A percentile compares a stretch with the other conserved stretches of the same genome.
These are phyloP conservation scores for Corvus hawaiiensis DNA, from an alignment of 2,113 vertebrate species.

Conservation along the genomic window DNA sequence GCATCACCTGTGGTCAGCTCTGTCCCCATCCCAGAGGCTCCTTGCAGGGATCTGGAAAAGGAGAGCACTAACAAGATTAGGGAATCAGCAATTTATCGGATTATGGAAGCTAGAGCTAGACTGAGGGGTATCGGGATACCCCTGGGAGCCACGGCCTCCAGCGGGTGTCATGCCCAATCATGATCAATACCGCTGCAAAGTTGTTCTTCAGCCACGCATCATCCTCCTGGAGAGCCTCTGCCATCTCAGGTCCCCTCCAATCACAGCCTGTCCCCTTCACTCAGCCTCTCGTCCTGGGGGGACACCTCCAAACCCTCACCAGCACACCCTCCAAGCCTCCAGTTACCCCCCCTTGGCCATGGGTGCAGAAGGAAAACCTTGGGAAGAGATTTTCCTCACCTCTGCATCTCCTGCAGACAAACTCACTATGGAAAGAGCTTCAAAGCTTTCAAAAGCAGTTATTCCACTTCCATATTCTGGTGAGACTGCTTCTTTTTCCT, in stretches of 20 bases:
- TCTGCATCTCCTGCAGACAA: background rate
- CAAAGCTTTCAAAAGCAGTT: background rate
- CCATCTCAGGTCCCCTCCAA: background rate
- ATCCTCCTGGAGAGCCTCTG: background rate
- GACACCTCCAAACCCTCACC: background rate
- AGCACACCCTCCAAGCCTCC: no score
- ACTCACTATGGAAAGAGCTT: background rate
- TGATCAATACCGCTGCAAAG: background rate
- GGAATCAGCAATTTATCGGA: background rate
- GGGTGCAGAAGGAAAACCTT: background rate
- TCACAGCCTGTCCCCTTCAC: background rate
- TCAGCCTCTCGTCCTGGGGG: background rate
- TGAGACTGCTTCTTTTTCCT: background rate
- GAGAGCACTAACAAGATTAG: background rate
- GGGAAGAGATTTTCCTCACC: background rate
- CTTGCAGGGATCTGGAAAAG: background rate
- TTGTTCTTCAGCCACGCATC: rapidly evolving
- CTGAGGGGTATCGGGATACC: background rate
- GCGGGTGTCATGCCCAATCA: background rate
- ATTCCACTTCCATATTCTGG: background rate
- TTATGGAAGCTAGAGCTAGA: background rate
- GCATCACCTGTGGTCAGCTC: background rate
- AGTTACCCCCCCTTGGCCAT: background rate
- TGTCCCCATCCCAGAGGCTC: background rate
- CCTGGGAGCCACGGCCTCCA: background rate